Base-by-base conservation (phyloP, 2,888 invertebrate species). In the Noctua janthina region DNA sequence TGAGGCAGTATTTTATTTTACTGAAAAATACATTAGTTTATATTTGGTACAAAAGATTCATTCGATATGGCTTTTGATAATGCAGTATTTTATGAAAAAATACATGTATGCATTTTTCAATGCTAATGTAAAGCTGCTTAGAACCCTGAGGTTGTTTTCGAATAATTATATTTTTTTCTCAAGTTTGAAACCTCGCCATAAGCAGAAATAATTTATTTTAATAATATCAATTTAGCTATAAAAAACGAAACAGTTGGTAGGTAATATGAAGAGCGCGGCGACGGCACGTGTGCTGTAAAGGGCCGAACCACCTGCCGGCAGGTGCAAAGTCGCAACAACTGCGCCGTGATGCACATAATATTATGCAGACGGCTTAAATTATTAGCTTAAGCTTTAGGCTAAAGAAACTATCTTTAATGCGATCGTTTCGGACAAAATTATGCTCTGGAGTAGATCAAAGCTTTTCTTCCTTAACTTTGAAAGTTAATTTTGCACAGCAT, bases 231-330 rank as follows among this genome's bases (percentile, higher is more conserved):
- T 82, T 78, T 49, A 79, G 43, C 54, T 74, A 67, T 54, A 68
- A 84, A 74, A 84, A 79, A 71, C 67, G 66, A 84, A 39, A 85
- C 89, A 82, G 82, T 76, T 83, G 83, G 71, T 71, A 75, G 74
- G 87, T 88, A 87, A 89, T 88, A 87, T 87, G 87, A 89, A 88
- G 76, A 76, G 82, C 68, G 75, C 66, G 13, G 86, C 81, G 59
- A 66, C 66, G 66, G 92, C 93, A 92, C 93, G 93, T 91, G 94
- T 92, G 84, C 76, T 70, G 78, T 68, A 75, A 66, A 76, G 82
- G 80, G 78, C 73, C 82, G 71, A 76, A 74, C 90, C 95, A 95
- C 95, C 95, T 95, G 95, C 90, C 95, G 94, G 82, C 95, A 94
- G 95, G 94, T 95, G 94, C 90, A 87, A 73, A 82, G 79, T 89